A percentile compares a stretch with the other conserved stretches of the same genome.
Evolutionary conservation across 2,797 vertebrate species (phyloP).

Genomic region (Notoglanidium macrostoma): DNA sequence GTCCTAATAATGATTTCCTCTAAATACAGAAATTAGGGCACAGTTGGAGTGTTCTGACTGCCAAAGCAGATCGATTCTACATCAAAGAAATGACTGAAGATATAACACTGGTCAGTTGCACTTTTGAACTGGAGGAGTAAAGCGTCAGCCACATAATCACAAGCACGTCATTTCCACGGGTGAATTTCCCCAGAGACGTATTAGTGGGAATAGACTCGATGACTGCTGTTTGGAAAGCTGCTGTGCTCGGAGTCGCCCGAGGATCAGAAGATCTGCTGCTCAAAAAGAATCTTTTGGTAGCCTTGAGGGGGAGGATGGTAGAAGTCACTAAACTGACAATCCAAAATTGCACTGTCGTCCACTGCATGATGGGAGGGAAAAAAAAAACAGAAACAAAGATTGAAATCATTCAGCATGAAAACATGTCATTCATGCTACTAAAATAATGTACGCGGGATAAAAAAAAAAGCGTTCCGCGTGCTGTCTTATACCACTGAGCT

Average conservation of each 20-base stretch:
- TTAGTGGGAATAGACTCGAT: constrained; percentile 1
- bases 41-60: not conserved
- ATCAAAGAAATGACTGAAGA: constrained; percentile 25
- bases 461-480: not conserved
- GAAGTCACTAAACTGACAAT: constrained; percentile 99
- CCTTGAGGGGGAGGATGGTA: constrained; percentile 91
- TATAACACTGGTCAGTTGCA: constrained; percentile 37
- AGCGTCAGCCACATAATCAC: constrained; percentile 8
- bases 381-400: constrained; percentile 17
- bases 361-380: constrained; percentile 70
- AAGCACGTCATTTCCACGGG: not conserved
- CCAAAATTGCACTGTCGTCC: constrained; percentile 99
- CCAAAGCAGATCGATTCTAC: not conserved
- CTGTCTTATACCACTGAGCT: not conserved
- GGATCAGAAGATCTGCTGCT: constrained; percentile 96
- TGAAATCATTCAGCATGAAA: not conserved
- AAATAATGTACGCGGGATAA: not conserved
- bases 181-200: not conserved
- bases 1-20: not conserved
- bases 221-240: constrained; percentile 13
- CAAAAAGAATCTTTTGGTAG: constrained; percentile 99
- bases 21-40: constrained; percentile 11
- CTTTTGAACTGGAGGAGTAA: constrained; percentile 29
- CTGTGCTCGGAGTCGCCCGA: constrained; percentile 15
- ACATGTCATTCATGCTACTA: not conserved